Evolutionary conservation across 1,140 invertebrate species (phyloP).

Genomic region (Hormaphis cornu): DNA sequence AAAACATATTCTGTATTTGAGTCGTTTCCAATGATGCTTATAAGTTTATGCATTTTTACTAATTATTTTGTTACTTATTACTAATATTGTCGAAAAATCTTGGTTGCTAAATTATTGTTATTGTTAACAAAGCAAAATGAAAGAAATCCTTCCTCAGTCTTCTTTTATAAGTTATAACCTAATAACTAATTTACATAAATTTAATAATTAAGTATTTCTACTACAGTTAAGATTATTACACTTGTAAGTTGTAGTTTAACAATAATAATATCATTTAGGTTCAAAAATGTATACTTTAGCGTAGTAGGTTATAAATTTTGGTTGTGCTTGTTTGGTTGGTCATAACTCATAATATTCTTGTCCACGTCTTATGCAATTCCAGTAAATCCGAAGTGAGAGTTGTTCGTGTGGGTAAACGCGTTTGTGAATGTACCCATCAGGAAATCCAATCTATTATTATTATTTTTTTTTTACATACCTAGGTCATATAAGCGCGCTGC

Average conservation of each 20-base stretch:
- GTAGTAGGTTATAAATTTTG: too few species aligned
- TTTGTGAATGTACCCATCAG: neutral
- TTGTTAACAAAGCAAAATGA: neutral
- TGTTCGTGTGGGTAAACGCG: neutral
- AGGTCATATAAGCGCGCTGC: neutral
- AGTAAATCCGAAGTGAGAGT: conserved; percentile 3
- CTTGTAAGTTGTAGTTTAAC: too few species aligned
- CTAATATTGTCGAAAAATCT: neutral
- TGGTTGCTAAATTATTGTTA: neutral
- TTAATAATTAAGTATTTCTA: too few species aligned
- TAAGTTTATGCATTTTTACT: neutral
- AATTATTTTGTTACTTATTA: neutral
- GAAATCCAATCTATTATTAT: conserved; percentile 6
- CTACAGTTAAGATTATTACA: too few species aligned
- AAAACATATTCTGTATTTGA: neutral
- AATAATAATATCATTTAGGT: too few species aligned
- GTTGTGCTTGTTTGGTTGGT: too few species aligned
- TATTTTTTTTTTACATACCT: neutral
- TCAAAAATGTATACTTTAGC: too few species aligned
- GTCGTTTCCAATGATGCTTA: neutral
- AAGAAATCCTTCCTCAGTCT: neutral
- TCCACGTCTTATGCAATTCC: neutral
- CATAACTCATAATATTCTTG: too few species aligned
- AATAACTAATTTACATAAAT: too few species aligned
- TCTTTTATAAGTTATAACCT: neutral